phyloP scores from a whole-genome alignment of 2,888 invertebrate species.

The Glaucopsyche alexis region DNA sequence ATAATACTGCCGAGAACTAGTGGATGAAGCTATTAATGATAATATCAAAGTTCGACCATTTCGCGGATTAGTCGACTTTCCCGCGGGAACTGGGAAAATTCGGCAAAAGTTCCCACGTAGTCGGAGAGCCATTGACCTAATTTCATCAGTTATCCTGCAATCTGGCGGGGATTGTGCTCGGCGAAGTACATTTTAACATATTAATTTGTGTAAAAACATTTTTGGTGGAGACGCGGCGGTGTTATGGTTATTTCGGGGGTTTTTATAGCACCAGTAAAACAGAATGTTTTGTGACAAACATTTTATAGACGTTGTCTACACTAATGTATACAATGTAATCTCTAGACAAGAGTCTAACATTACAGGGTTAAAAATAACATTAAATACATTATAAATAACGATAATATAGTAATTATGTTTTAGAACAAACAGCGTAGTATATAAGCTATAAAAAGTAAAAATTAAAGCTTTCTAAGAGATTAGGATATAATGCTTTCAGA shows the following conservation, averaged over 20 bases:
- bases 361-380: too few relatives aligned
- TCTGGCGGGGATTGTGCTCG: neutral
- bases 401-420: too few relatives aligned
- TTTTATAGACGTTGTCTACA: neutral
- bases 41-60: neutral
- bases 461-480: too few relatives aligned
- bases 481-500: too few relatives aligned
- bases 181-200: neutral
- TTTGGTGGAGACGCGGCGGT: neutral
- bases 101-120: neutral
- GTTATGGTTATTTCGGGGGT: neutral
- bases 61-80: neutral
- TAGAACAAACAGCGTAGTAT: too few relatives aligned
- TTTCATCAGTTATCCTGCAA: neutral
- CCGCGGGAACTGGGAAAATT: neutral
- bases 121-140: neutral
- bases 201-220: neutral
- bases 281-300: neutral
- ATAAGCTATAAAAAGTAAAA: too few relatives aligned
- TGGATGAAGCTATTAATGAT: slow-evolving; percentile 5
- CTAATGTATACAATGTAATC: too few relatives aligned
- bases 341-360: too few relatives aligned
- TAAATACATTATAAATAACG: too few relatives aligned
- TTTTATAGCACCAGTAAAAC: neutral
- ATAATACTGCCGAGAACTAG: neutral